These are phyloP conservation scores for Phortica variegata DNA, from an alignment of 1,140 invertebrate species.

Conservation along the genomic window DNA sequence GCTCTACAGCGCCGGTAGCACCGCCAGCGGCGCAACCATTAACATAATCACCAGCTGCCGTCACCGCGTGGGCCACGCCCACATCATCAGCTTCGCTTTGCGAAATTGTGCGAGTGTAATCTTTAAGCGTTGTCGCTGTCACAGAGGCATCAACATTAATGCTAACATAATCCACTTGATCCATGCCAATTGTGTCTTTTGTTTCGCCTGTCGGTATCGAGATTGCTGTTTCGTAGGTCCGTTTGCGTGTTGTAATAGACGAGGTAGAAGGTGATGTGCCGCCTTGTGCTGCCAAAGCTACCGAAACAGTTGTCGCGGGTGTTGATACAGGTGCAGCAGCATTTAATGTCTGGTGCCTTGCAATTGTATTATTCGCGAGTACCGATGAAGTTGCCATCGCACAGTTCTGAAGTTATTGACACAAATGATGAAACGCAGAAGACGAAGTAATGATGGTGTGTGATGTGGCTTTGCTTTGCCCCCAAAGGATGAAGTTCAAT, in stretches of 20 bases:
- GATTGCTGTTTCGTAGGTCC: constrained; percentile 48
- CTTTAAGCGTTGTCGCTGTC: constrained; percentile 25
- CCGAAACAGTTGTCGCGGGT: constrained; percentile 11
- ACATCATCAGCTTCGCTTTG: constrained; percentile 44
- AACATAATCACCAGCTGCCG: constrained; percentile 32
- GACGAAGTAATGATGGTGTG: no score
- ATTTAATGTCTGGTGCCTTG: constrained; percentile 15
- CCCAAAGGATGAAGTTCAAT: no score
- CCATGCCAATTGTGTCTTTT: constrained; percentile 20
- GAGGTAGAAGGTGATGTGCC: constrained; percentile 18
- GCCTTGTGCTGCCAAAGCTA: background rate
- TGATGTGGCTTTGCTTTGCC: no score
- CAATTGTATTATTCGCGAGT: constrained; percentile 50
- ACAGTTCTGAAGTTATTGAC: no score
- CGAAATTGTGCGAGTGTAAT: constrained; percentile 48
- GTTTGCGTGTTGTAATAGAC: constrained; percentile 39
- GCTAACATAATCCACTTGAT: background rate
- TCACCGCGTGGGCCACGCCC: constrained; percentile 24
- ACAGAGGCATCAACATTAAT: background rate
- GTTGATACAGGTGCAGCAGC: background rate
- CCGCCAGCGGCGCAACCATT: constrained; percentile 17
- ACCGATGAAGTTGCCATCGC: constrained; percentile 55
- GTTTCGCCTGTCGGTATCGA: constrained; percentile 36
- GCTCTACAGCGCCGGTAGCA: no score
- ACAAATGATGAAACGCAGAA: no score